Conservation (phyloP, 2,113 vertebrate genomes). For the Anser cygnoides region DNA sequence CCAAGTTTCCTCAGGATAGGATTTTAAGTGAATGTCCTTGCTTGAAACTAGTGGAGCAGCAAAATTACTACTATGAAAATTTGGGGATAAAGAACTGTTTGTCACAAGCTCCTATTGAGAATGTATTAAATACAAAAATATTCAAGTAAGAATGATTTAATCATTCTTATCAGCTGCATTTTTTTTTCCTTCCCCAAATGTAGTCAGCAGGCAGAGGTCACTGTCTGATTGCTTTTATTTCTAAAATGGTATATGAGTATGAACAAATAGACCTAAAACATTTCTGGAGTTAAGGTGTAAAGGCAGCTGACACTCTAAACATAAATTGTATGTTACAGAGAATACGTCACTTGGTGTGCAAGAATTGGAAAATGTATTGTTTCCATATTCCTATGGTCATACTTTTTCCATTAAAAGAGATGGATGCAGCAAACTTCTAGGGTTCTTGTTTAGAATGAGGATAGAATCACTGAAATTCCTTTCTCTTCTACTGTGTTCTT, state of each 20-base stretch:
- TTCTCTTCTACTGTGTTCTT: neutral
- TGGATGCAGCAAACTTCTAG: neutral
- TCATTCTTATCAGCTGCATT: neutral
- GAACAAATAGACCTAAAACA: neutral
- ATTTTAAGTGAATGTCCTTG: neutral
- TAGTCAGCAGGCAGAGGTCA: neutral
- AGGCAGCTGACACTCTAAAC: neutral
- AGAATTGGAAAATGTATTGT: neutral
- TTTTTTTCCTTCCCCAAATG: neutral
- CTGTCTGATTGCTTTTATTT: neutral
- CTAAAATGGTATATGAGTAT: accelerated
- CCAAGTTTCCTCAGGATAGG: neutral
- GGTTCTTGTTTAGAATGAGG: neutral
- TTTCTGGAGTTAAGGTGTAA: neutral
- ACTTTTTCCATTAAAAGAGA: neutral
- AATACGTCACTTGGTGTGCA: neutral
- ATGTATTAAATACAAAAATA: neutral
- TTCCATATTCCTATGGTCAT: neutral
- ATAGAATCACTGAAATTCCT: neutral
- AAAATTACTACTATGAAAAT: neutral
- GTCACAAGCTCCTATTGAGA: neutral
- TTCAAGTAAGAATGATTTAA: neutral
- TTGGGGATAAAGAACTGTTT: neutral
- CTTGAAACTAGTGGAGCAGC: neutral
- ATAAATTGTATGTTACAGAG: neutral